Conservation (phyloP, 2,113 vertebrate genomes). For the Scalopus aquaticus region DNA sequence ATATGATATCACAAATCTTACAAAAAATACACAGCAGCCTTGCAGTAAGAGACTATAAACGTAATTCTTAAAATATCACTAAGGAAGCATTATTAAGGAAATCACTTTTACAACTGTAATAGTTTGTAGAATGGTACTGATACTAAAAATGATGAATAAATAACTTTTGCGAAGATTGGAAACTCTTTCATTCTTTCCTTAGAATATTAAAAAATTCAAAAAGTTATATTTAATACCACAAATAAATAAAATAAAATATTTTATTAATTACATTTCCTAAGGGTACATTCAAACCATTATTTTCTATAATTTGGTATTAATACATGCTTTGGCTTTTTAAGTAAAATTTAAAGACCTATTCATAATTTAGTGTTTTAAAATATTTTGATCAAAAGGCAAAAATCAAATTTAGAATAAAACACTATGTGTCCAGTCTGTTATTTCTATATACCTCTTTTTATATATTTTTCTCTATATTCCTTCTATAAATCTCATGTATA, state of each 20-base stretch:
- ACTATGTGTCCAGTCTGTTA: background rate
- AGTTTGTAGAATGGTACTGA: background rate
- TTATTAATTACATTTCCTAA: background rate
- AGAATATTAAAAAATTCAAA: background rate
- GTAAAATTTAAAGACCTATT: background rate
- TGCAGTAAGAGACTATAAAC: background rate
- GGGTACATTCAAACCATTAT: background rate
- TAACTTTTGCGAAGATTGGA: background rate
- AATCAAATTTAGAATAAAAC: slow-evolving; percentile 21
- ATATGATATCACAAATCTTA: background rate
- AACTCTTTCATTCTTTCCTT: background rate
- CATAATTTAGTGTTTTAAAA: background rate
- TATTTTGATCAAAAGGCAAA: background rate
- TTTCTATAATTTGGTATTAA: background rate
- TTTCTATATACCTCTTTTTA: background rate
- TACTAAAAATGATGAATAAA: background rate
- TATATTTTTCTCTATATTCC: background rate
- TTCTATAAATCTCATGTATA: slow-evolving; percentile 54
- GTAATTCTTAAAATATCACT: background rate
- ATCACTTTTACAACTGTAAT: background rate
- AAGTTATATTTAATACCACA: background rate
- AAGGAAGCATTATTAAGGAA: background rate
- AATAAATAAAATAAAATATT: background rate
- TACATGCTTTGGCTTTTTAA: background rate
- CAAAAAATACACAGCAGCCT: background rate